Evolutionary conservation across 2,113 vertebrate species (phyloP), one percentile per base, ranked within the genome.

Genomic region (Mormyrus lacerda): DNA sequence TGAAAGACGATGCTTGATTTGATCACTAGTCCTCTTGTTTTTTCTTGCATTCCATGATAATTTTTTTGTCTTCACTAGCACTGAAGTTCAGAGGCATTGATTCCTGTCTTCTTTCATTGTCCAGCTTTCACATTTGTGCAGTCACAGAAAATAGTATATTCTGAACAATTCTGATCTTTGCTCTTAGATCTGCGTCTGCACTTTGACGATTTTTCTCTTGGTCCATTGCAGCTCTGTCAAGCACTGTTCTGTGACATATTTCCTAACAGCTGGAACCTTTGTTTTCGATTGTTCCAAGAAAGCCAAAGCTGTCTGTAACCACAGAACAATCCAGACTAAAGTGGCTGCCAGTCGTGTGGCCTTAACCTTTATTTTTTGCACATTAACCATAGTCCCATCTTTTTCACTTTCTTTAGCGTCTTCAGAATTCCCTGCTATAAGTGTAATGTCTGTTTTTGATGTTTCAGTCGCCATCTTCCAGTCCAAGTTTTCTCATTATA

Each of bases 161-260:
- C 73, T 19, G 73, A 79, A 79, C 73, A 79, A 79, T 79, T 79
- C 73, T 42, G 73, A 79, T 79, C 73, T 79, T 79, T 42, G 35
- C 73, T 79, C 73, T 79, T 79, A 79, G 73, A 42, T 76, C 69
- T 76, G 35, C 4, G 2, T 76, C 69, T 17, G 69, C 19, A 17
- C 69, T 65, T 65, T 65, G n/a, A 65, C 27, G 61, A 69, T 69
- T 69, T 69, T 69, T 79, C n/a, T 79, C 31, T 42, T 17, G 13
- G 35, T 79, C 73, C 73, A 42, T 19, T 79, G 73, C 35, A 19
- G 73, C 31, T 79, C 31, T 42, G 73, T 79, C 15, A 79, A 79
- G 35, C 6, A 4, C 35, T 39, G 73, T 15, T 42, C 73, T 79
- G 13, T 79, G 73, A 79, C 73, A 42, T 79, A 79, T 69, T 69